phyloP scores from a whole-genome alignment of 2,113 vertebrate genomes.

The Bagarius yarrelli region DNA sequence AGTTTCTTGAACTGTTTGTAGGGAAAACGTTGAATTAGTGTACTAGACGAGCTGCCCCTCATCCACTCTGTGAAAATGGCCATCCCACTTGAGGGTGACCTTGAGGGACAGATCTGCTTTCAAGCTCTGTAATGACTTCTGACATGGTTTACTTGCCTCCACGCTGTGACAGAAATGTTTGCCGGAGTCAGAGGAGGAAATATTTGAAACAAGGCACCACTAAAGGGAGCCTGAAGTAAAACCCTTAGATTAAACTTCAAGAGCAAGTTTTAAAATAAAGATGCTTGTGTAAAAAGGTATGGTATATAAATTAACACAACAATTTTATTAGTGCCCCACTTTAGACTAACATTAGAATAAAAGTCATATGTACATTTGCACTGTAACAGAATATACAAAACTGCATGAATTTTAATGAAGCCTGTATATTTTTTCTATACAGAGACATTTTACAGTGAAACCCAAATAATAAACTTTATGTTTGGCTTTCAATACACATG shows the following conservation, averaged over 20 bases:
- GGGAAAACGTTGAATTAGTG: slow-evolving; percentile 13
- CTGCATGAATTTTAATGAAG: neutral
- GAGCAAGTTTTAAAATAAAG: slow-evolving; percentile 47
- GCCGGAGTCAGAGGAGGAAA: slow-evolving; percentile 53
- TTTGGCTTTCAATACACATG: slow-evolving; percentile 31
- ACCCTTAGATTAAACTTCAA: slow-evolving; percentile 51
- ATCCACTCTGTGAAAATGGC: slow-evolving; percentile 45
- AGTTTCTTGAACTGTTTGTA: neutral
- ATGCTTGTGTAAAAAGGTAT: slow-evolving; percentile 36
- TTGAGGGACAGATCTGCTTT: slow-evolving; percentile 58
- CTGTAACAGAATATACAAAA: slow-evolving; percentile 23
- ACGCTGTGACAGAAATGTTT: slow-evolving; percentile 58
- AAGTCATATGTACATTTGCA: slow-evolving; percentile 13
- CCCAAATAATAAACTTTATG: slow-evolving; percentile 20
- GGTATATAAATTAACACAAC: slow-evolving; percentile 27
- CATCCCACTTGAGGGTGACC: slow-evolving; percentile 46
- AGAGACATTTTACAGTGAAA: slow-evolving; percentile 2
- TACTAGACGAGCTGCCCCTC: slow-evolving; percentile 24
- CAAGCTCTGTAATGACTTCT: slow-evolving; percentile 57
- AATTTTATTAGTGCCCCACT: slow-evolving; percentile 15
- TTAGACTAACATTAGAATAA: slow-evolving; percentile 21
- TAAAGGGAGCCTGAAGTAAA: slow-evolving; percentile 47
- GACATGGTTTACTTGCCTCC: slow-evolving; percentile 59
- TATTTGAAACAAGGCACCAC: slow-evolving; percentile 53
- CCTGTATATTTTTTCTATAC: slow-evolving; percentile 23